These are phyloP conservation scores for Steinernema feltiae DNA, from an alignment of 1,140 invertebrate genomes.

Conservation along the genomic window DNA sequence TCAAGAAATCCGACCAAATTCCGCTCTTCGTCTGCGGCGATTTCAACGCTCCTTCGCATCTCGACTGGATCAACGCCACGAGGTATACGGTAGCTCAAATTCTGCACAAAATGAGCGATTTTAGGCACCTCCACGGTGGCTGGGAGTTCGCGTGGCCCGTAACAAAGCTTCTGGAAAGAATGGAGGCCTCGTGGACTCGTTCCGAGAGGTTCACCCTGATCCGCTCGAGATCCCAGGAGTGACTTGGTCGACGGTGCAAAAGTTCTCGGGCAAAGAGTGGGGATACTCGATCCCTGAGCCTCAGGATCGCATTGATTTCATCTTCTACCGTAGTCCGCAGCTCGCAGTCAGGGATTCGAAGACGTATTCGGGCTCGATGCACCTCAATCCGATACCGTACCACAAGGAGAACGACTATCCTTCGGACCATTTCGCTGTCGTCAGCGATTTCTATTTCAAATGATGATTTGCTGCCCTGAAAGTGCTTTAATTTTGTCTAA, in stretches of 20 bases:
- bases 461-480: neutral
- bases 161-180: neutral
- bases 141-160: constrained; percentile 12
- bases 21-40: constrained; percentile 22
- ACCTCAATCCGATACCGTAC: neutral
- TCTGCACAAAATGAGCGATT: neutral
- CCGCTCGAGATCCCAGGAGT: neutral
- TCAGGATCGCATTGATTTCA: constrained; percentile 18
- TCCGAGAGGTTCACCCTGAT: constrained; percentile 11
- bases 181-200: neutral
- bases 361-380: neutral
- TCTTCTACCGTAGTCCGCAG: constrained; percentile 14
- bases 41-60: constrained; percentile 25
- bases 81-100: constrained; percentile 28
- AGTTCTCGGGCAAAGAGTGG: constrained; percentile 8
- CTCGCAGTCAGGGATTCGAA: neutral
- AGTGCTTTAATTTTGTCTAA: too few relatives aligned
- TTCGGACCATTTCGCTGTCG: constrained; percentile 14
- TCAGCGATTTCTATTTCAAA: constrained; percentile 10
- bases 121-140: constrained; percentile 1
- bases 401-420: constrained; percentile 16
- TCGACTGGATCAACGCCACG: constrained; percentile 45
- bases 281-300: constrained; percentile 6
- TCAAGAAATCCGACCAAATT: constrained; percentile 21
- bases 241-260: constrained; percentile 16